Evolutionary conservation across 2,113 vertebrate species (phyloP), one percentile per base, ranked within the genome.

Genomic region (Colaptes auratus): DNA sequence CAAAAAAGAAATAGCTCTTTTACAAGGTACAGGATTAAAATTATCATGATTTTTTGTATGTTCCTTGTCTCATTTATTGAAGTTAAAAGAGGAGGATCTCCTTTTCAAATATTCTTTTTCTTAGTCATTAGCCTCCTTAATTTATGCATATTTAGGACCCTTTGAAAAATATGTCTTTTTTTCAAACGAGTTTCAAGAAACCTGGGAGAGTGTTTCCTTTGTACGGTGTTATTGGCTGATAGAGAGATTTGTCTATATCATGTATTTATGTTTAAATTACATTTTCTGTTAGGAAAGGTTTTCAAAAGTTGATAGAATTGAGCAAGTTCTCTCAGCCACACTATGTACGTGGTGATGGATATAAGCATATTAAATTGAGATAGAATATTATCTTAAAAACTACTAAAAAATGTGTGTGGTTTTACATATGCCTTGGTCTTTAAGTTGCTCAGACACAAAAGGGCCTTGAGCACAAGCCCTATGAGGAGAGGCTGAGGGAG

Each of bases 121-220:
- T 59, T 17, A 74, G 18, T 28, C 18, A 71, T 67, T 55, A 89
- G 3, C 12, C 7, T 71, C 30, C 13, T 74, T 19, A 73, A 14
- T 70, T 59, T 77, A 12, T 69, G 3, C 4, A 27, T 46, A 24
- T 70, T 82, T 15, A 81, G 13, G 35, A 7, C 4, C 39, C 66
- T 39, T 39, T 36, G 36, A 36, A 36, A 36, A 36, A n/a, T n/a
- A n/a, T n/a, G n/a, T n/a, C 59, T 83, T 63, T 50, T n/a, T 61
- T 72, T 78, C 78, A 60, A 15, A 16, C 4, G 12, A 59, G 2
- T 46, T 48, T 14, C 1, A 2, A 16, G 63, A 86, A 35, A 75
- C 28, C 6, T 3, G 2, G 3, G 42, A 50, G 5, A 0, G 0
- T 35, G 1, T 30, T 30, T 74, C 35, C 10, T 76, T 75, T 78